Evolutionary conservation across 2,113 vertebrate genomes (phyloP).

Genomic region (Entomyzon cyanotis): DNA sequence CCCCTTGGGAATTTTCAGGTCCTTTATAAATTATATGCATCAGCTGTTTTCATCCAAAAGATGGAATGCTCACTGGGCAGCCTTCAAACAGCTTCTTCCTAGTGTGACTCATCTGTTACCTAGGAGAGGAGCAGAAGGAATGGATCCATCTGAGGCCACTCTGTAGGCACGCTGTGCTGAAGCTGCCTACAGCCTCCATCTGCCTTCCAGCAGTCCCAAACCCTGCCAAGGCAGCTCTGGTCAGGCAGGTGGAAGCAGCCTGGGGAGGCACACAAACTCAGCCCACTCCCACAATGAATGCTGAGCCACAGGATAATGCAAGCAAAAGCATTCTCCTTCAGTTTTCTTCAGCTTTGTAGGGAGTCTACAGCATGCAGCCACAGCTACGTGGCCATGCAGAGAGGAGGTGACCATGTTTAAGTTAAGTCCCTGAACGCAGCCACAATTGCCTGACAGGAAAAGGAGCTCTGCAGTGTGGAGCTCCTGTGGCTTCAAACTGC

Average conservation of each 20-base stretch:
- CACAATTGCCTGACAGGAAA: not conserved
- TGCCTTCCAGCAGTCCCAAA: constrained; percentile 4
- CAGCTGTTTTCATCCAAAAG: constrained; percentile 3
- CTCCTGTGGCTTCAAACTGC: not conserved
- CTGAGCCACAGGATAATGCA: not conserved
- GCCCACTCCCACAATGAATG: not conserved
- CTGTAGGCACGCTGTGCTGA: not conserved
- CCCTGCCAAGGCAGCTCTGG: not conserved
- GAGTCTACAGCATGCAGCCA: not conserved
- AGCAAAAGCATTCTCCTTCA: not conserved
- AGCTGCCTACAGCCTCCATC: constrained; percentile 54
- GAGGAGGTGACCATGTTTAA: not conserved
- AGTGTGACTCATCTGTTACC: constrained; percentile 48
- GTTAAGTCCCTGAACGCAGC: not conserved
- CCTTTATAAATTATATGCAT: not conserved
- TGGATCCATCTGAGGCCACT: constrained; percentile 7
- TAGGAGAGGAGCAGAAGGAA: constrained; percentile 46
- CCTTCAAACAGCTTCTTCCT: constrained; percentile 11
- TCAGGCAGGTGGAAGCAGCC: not conserved
- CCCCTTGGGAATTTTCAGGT: not conserved
- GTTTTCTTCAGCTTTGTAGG: not conserved
- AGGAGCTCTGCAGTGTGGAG: not conserved
- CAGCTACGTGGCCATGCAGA: not conserved
- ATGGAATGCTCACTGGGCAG: not conserved
- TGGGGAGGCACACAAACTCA: not conserved